Base-by-base conservation (phyloP, 2,113 vertebrate genomes). In the Epinephelus cyanopodus region DNA sequence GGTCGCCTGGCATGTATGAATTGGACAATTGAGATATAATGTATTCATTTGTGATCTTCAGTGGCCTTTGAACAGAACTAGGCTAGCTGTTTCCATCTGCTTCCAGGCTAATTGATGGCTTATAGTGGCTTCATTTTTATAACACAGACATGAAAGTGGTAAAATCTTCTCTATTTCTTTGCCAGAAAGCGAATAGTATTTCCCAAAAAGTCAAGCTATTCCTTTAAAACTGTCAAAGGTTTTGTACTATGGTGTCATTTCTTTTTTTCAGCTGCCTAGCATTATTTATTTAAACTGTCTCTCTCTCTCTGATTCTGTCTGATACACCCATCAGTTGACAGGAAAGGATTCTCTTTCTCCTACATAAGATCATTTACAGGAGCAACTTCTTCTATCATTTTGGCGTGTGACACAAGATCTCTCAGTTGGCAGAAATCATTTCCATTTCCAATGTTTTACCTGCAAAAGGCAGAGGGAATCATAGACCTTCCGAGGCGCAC, bases 361-460 rank as follows among this genome's bases (percentile, higher is more conserved):
- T 53, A 19, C 47, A 52, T 13, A 64, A 54, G 27, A 64, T 64
- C 0, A 42, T 47, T 65, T 23, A 67, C 13, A 48, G 25, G 64
- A 39, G 19, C 27, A 48, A 11, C 37, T 33, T 33, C 18, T 64
- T 57, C 27, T 19, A 23, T 64, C 3, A n/a, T 63, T 37, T 23
- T 48, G 52, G 5, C 21, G 37, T 50, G 33, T 18, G 9, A 57
- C 64, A 45, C n/a, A 77, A 60, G 27, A 37, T 64, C 19, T 57
- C 4, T 9, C 21, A 64, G 11, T 25, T 77, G 50, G 45, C 25
- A 68, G 18, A 68, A 47, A 47, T 52, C 1, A 23, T 78, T 82
- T 71, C 17, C 5, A 74, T 84, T 63, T 78, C 37, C 23, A 15
- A 18, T 25, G 21, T 83, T 69, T 56, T 52, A 57, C 53, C 19